Percentiles rank a stretch among this genome's conserved stretches.
These are phyloP conservation scores for Nomada ferruginata DNA, from an alignment of 2,888 invertebrate genomes.

Conservation along the genomic window DNA sequence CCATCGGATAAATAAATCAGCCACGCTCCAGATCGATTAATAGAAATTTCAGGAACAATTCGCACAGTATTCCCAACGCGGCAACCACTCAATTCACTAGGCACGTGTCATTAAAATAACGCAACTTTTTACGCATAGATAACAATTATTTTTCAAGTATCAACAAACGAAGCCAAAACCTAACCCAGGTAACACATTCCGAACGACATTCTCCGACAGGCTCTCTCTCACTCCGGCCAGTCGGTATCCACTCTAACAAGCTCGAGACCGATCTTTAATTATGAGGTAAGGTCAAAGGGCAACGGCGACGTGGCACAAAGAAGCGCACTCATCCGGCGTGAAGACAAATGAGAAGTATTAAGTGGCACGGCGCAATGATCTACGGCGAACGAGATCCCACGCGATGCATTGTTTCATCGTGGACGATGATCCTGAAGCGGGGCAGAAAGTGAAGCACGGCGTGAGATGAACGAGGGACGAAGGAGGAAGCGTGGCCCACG, in stretches of 20 bases:
- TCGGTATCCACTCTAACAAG: slow-evolving; percentile 14
- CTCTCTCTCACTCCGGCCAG: too few species aligned
- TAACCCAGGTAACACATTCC: background rate
- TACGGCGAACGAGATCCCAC: slow-evolving; percentile 52
- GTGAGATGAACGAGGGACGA: background rate
- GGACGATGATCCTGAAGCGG: slow-evolving; percentile 25
- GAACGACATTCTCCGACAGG: background rate
- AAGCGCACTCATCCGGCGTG: slow-evolving; percentile 19
- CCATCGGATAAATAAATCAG: too few species aligned
- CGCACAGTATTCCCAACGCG: too few species aligned
- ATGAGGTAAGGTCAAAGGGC: slow-evolving; percentile 21
- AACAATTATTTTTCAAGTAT: too few species aligned
- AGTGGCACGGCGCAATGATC: slow-evolving; percentile 48
- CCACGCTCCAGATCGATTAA: background rate
- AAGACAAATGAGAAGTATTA: slow-evolving; percentile 58
- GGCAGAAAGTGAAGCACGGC: background rate
- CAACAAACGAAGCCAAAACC: too few species aligned
- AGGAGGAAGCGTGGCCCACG: slow-evolving; percentile 36
- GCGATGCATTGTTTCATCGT: slow-evolving; percentile 55
- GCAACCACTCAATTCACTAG: too few species aligned
- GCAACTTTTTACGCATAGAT: too few species aligned
- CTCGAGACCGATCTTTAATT: slow-evolving; percentile 36
- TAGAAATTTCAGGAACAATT: background rate
- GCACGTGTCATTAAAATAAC: too few species aligned
- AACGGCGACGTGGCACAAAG: slow-evolving; percentile 6